Percentiles rank a stretch among this genome's conserved stretches.
These are phyloP conservation scores for Ochropacha duplaris DNA, from an alignment of 2,888 invertebrate species.

Conservation along the genomic window DNA sequence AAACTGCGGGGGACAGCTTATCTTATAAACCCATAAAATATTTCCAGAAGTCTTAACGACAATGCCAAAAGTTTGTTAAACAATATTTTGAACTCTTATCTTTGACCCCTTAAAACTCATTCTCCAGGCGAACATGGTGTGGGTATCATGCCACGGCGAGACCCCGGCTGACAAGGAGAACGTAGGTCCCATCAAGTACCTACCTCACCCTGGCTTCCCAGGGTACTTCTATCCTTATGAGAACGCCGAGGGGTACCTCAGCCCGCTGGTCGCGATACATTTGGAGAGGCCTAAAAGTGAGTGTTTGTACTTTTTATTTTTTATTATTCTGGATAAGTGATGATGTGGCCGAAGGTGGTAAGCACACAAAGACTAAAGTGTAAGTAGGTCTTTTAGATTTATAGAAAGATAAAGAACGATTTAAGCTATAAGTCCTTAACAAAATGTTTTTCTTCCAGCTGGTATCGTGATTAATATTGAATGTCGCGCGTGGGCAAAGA, in stretches of 20 bases:
- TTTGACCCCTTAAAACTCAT: background rate
- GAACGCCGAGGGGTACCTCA: conserved; percentile 93
- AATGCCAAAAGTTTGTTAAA: background rate
- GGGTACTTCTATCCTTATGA: conserved; percentile 95
- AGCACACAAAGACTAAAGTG: too few relatives aligned
- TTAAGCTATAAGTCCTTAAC: too few relatives aligned
- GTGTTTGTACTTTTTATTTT: conserved; percentile 62
- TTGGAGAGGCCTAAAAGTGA: conserved; percentile 90
- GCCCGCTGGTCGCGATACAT: conserved; percentile 93
- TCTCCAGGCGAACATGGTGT: conserved; percentile 83
- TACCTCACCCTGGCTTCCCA: conserved; percentile 92
- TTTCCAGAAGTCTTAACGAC: background rate
- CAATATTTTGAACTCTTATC: background rate
- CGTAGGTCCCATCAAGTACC: conserved; percentile 91
- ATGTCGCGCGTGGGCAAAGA: conserved; percentile 94
- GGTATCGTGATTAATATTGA: conserved; percentile 88
- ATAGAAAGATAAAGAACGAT: too few relatives aligned
- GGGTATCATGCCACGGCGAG: conserved; percentile 97
- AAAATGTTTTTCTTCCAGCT: conserved; percentile 72
- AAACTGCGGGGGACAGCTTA: too few relatives aligned
- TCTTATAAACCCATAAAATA: too few relatives aligned
- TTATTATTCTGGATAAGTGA: too few relatives aligned
- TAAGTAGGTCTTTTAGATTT: too few relatives aligned
- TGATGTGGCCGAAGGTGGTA: too few relatives aligned
- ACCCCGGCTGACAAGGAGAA: conserved; percentile 96